Conservation (phyloP, 2,888 invertebrate species). For the Apeira syringaria region DNA sequence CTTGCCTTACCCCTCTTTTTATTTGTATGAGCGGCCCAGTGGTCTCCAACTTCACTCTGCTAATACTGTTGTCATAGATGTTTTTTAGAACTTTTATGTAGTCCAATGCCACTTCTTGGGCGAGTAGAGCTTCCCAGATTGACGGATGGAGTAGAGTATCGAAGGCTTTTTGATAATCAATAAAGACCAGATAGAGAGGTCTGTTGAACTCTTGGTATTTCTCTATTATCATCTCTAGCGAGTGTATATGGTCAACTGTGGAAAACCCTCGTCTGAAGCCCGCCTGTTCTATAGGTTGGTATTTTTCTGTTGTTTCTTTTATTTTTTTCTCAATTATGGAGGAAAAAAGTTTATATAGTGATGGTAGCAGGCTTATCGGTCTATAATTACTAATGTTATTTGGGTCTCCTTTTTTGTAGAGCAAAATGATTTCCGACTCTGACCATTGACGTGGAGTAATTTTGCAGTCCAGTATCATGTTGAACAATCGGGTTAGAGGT, state of each 20-base stretch:
- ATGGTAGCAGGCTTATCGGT: conserved; percentile 18
- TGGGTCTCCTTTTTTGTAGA: conserved; percentile 19
- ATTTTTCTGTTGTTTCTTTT: not conserved
- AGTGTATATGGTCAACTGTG: conserved; percentile 4
- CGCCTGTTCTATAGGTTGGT: conserved; percentile 26
- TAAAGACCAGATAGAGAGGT: not conserved
- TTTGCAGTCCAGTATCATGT: conserved; percentile 1
- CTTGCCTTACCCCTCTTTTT: conserved; percentile 11
- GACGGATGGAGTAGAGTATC: not conserved
- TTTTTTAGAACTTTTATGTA: conserved; percentile 18
- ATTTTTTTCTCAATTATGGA: conserved; percentile 16
- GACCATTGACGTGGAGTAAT: conserved; percentile 13
- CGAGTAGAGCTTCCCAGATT: conserved; percentile 17
- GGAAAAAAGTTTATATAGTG: conserved; percentile 20
- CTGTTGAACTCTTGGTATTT: conserved; percentile 18
- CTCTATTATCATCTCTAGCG: conserved; percentile 17
- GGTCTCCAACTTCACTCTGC: conserved; percentile 13
- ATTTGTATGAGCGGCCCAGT: conserved; percentile 11
- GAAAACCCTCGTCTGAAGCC: conserved; percentile 17
- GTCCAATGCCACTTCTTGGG: conserved; percentile 4
- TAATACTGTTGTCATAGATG: conserved; percentile 15
- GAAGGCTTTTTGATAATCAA: conserved; percentile 1
- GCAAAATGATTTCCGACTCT: conserved; percentile 16
- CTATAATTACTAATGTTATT: conserved; percentile 6
- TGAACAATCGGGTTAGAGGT: conserved; percentile 19